Conservation (phyloP, 2,113 vertebrate genomes). For the Antigone vipio region DNA sequence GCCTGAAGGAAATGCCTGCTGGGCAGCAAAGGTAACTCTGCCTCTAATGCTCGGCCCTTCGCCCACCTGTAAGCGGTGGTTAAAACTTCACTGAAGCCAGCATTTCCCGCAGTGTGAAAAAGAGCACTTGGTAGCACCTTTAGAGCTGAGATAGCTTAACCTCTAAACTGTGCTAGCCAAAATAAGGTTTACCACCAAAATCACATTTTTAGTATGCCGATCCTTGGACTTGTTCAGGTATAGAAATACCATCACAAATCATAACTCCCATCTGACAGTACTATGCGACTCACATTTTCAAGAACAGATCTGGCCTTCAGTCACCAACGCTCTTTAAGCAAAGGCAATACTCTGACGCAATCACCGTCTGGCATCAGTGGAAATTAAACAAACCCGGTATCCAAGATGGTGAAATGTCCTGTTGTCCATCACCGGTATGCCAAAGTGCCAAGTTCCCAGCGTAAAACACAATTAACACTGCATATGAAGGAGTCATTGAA, state of each 20-base stretch:
- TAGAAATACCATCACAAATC: neutral
- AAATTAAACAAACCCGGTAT: neutral
- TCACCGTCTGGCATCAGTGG: rapidly evolving
- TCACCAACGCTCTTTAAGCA: neutral
- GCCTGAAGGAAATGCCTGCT: neutral
- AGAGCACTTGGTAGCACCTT: neutral
- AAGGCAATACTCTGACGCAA: neutral
- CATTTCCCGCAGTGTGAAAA: neutral
- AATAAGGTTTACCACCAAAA: neutral
- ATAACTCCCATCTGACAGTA: neutral
- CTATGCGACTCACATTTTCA: neutral
- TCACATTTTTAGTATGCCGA: neutral
- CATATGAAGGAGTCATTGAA: neutral
- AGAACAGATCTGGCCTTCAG: neutral
- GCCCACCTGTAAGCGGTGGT: rapidly evolving
- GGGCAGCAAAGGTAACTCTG: neutral
- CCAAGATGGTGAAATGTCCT: neutral
- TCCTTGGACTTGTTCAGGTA: neutral
- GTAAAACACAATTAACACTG: neutral
- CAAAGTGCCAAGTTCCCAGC: neutral
- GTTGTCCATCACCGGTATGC: neutral
- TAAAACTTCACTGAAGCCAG: neutral
- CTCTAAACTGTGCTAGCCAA: neutral
- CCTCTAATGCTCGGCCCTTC: neutral
- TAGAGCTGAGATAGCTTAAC: neutral